Evolutionary conservation across 2,113 vertebrate genomes (phyloP).

Genomic region (Oenanthe oenanthe): DNA sequence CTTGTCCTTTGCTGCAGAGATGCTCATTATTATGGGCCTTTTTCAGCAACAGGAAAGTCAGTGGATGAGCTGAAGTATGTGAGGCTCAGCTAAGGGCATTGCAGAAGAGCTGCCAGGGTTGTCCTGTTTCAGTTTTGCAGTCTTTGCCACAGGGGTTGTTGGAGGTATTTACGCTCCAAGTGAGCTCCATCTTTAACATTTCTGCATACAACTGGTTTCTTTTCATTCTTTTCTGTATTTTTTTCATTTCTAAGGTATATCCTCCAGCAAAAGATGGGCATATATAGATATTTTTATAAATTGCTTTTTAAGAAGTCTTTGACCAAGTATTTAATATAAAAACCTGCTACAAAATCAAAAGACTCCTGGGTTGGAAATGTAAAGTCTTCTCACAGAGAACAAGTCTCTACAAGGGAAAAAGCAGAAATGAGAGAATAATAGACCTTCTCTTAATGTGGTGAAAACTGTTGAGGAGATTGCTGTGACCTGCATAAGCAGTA

Average conservation of each 20-base stretch:
- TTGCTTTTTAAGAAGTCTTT: constrained; percentile 13
- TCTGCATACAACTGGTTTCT: background rate
- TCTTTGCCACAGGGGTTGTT: background rate
- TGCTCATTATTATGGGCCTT: background rate
- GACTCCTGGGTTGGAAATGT: background rate
- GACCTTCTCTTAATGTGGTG: constrained; percentile 8
- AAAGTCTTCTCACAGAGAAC: background rate
- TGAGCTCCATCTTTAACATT: background rate
- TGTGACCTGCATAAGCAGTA: background rate
- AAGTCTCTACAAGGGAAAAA: constrained; percentile 29
- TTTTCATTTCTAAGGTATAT: constrained; percentile 23
- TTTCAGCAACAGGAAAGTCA: background rate
- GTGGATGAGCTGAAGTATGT: background rate
- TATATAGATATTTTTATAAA: constrained; percentile 2
- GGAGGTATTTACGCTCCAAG: background rate
- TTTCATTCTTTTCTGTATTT: background rate
- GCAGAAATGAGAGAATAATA: background rate
- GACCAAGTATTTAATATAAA: background rate
- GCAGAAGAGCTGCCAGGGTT: background rate
- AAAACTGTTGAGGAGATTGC: constrained; percentile 7
- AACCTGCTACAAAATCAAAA: background rate
- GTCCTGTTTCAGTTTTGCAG: background rate
- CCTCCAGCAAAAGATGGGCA: background rate
- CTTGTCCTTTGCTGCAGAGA: constrained; percentile 6
- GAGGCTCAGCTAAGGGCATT: background rate